Evolutionary conservation across 2,113 vertebrate species (phyloP).

Genomic region (Oreotrochilus melanogaster): DNA sequence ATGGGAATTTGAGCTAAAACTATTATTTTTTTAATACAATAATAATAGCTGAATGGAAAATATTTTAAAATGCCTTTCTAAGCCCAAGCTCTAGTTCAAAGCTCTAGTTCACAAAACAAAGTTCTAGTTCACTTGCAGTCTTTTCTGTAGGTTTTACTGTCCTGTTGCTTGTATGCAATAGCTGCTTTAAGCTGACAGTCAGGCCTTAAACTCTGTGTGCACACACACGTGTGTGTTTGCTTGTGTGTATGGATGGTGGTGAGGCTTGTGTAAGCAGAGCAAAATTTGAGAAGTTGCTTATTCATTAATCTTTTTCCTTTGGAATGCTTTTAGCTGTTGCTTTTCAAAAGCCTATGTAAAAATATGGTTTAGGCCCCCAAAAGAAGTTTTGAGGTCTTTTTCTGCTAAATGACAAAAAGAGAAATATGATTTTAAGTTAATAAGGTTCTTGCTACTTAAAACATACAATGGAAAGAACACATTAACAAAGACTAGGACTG

Average conservation of each 20-base stretch:
- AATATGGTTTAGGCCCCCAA: background rate
- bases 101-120: background rate
- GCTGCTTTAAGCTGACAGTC: slow-evolving; percentile 7
- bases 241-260: too few species aligned
- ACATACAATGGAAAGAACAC: background rate
- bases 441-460: background rate
- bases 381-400: background rate
- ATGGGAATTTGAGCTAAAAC: slow-evolving; percentile 73
- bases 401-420: background rate
- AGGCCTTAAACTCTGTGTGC: background rate
- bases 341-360: slow-evolving; percentile 16
- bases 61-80: slow-evolving; percentile 62
- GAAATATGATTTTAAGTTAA: background rate
- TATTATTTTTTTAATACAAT: slow-evolving; percentile 77
- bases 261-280: background rate
- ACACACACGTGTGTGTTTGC: accelerated
- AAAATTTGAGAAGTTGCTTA: background rate
- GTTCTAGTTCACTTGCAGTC: background rate
- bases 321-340: background rate
- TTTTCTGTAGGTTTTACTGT: slow-evolving; percentile 38
- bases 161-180: background rate
- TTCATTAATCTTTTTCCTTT: slow-evolving; percentile 33
- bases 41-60: slow-evolving; percentile 75
- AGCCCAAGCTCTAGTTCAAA: background rate
- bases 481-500: background rate